Evolutionary conservation across 2,113 vertebrate species (phyloP).

Genomic region (Seriola dumerili): DNA sequence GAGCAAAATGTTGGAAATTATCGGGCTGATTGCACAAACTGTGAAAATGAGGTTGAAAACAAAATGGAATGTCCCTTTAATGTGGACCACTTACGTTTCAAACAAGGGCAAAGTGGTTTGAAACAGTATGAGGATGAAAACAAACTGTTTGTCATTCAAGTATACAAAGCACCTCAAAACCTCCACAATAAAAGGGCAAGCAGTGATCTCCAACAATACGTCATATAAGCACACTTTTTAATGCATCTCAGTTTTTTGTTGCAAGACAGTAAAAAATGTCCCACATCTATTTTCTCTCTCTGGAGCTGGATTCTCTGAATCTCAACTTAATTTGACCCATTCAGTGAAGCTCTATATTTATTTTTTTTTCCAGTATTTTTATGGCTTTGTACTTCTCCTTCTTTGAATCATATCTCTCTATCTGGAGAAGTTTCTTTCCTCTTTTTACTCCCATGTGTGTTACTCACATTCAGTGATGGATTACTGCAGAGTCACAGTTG

Average conservation of each 20-base stretch:
- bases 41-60: not conserved
- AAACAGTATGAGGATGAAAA: not conserved
- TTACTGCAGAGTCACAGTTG: not conserved
- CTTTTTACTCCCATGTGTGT: not conserved
- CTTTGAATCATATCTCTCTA: not conserved
- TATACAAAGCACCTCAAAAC: not conserved
- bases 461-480: not conserved
- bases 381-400: too few relatives aligned
- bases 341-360: not conserved
- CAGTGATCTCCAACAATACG: not conserved
- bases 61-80: not conserved
- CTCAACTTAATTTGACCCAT: not conserved
- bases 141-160: conserved; percentile 5
- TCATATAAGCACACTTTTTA: not conserved
- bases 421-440: too few relatives aligned
- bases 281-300: too few relatives aligned
- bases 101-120: not conserved
- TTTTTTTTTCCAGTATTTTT: too few relatives aligned
- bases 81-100: not conserved
- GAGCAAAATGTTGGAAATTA: not conserved
- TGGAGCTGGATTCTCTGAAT: not conserved
- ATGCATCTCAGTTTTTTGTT: too few relatives aligned
- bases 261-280: too few relatives aligned
- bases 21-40: not conserved
- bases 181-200: not conserved